These are phyloP conservation scores for Pseudorhiza aurosa DNA, from an alignment of 30 jellyfish, hydroid and myxozoan species.

Conservation along the genomic window DNA sequence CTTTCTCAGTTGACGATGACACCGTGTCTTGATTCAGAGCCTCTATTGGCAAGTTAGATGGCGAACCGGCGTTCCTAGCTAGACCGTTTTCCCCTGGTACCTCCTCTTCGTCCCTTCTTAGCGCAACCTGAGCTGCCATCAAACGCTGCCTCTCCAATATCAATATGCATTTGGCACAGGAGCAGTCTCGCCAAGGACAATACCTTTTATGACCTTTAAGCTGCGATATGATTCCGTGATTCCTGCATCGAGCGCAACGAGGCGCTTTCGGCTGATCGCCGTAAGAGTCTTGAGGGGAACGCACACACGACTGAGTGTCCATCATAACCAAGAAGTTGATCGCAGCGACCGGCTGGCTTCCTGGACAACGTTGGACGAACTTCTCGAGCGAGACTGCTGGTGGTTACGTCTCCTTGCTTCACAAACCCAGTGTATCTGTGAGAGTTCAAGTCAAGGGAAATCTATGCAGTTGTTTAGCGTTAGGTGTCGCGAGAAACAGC, in stretches of 20 bases:
- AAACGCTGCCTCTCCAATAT: conserved; percentile 84
- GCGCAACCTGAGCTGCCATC: conserved; percentile 92
- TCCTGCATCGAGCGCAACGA: conserved; percentile 88
- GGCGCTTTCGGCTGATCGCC: conserved; percentile 85
- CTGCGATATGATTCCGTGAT: conserved; percentile 86
- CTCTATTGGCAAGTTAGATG: conserved; percentile 12
- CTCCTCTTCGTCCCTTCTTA: conserved; percentile 81
- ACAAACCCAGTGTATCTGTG: background rate
- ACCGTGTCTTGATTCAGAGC: conserved; percentile 47
- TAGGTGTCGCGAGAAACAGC: conserved; percentile 57
- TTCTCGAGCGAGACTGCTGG: background rate
- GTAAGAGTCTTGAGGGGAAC: conserved; percentile 49
- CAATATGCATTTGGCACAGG: conserved; percentile 78
- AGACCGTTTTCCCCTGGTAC: conserved; percentile 54
- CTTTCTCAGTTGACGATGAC: conserved; percentile 66
- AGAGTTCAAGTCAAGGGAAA: background rate
- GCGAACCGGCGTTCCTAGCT: background rate
- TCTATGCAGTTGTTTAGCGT: conserved; percentile 44
- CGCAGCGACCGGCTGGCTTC: background rate
- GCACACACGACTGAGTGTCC: conserved; percentile 60
- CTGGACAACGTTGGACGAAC: background rate
- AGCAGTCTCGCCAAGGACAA: conserved; percentile 92
- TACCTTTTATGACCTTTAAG: conserved; percentile 80
- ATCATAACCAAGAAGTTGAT: conserved; percentile 3
- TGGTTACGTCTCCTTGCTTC: background rate